These are phyloP conservation scores for Hyphantria cunea DNA, from an alignment of 1,140 invertebrate genomes.

Conservation along the genomic window DNA sequence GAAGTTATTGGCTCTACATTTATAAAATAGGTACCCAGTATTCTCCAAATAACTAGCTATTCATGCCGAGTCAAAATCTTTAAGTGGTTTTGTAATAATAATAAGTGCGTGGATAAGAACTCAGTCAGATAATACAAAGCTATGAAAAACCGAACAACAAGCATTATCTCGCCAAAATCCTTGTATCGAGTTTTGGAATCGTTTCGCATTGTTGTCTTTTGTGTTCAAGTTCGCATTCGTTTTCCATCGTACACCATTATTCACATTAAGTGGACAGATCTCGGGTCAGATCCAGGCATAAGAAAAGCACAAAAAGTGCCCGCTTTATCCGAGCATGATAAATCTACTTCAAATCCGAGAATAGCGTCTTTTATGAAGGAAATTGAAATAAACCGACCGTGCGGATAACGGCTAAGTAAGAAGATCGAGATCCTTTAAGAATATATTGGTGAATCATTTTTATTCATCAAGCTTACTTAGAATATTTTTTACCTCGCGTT, in stretches of 20 bases:
- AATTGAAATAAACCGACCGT: constrained; percentile 82
- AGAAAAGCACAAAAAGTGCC: constrained; percentile 81
- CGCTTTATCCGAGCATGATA: constrained; percentile 81
- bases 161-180: constrained; percentile 63
- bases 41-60: no score
- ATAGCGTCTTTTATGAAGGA: constrained; percentile 81
- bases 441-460: constrained; percentile 79
- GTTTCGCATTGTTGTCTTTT: constrained; percentile 80
- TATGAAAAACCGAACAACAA: constrained; percentile 36
- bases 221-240: constrained; percentile 79
- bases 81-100: no score
- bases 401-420: constrained; percentile 80
- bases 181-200: constrained; percentile 79
- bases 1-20: no score
- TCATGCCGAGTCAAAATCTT: no score
- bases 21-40: no score
- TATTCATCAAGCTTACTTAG: constrained; percentile 61
- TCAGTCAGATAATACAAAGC: constrained; percentile 19
- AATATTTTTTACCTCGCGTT: constrained; percentile 17
- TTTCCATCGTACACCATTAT: constrained; percentile 82
- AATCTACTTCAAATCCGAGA: constrained; percentile 82
- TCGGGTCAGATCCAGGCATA: constrained; percentile 80
- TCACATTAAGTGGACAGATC: constrained; percentile 82
- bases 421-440: constrained; percentile 77
- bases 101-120: constrained; percentile 3